A percentile compares a stretch with the other conserved stretches of the same genome.
Conservation (phyloP, 2,113 vertebrate species). For the Hypanus sabinus region DNA sequence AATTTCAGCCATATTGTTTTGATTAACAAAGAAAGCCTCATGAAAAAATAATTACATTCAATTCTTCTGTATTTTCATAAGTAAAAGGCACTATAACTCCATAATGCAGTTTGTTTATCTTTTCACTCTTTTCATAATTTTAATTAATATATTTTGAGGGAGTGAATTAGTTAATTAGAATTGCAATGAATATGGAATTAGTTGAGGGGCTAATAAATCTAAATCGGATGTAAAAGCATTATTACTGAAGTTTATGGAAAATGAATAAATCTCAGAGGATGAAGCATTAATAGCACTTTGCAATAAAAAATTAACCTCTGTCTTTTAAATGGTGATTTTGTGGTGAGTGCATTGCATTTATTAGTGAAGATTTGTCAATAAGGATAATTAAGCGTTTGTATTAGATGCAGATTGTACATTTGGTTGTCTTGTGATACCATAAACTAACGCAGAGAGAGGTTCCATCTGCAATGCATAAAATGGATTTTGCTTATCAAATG, state of each 20-base stretch:
- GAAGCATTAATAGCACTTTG: neutral
- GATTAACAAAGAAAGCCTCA: neutral
- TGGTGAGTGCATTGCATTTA: neutral
- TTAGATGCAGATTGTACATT: neutral
- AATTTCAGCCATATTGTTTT: neutral
- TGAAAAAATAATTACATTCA: constrained; percentile 16
- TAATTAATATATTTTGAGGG: neutral
- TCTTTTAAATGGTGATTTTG: neutral
- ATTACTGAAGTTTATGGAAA: neutral
- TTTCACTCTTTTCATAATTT: neutral
- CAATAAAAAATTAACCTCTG: neutral
- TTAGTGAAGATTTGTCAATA: neutral
- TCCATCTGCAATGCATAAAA: neutral
- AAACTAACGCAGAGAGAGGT: constrained; percentile 8
- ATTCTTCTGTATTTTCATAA: neutral
- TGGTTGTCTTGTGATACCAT: neutral
- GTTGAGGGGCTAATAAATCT: neutral
- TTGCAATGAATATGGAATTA: neutral
- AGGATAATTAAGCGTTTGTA: neutral
- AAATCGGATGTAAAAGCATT: neutral
- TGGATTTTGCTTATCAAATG: neutral
- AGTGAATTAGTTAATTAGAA: neutral
- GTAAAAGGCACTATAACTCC: neutral
- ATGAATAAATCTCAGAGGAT: neutral
- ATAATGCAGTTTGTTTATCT: neutral